Conservation (phyloP, 2,113 vertebrate species). For the Dasyprocta punctata region DNA sequence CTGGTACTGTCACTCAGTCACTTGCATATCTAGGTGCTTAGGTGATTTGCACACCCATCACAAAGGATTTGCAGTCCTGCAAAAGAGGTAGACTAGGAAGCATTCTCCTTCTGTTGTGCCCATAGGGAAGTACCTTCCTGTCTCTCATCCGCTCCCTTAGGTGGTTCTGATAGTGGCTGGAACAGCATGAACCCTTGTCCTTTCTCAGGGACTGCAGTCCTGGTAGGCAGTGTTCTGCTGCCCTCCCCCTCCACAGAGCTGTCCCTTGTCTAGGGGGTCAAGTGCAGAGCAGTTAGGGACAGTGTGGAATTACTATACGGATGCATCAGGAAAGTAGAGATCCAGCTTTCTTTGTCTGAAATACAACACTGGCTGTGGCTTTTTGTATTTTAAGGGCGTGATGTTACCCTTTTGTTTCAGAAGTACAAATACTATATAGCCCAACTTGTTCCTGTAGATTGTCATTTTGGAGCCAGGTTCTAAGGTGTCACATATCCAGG, state of each 20-base stretch:
- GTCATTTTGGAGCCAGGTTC: background rate
- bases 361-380: constrained; percentile 25
- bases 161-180: background rate
- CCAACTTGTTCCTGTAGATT: background rate
- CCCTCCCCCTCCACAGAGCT: background rate
- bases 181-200: accelerated
- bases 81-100: background rate
- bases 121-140: accelerated
- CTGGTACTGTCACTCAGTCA: background rate
- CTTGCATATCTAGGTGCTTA: background rate
- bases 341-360: constrained; percentile 58
- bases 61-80: background rate
- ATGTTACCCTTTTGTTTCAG: constrained; percentile 12
- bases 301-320: background rate
- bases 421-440: background rate
- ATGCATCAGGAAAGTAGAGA: constrained; percentile 10
- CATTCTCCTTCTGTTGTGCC: background rate
- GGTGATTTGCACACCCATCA: accelerated
- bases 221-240: accelerated
- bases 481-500: background rate
- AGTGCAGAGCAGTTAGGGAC: background rate
- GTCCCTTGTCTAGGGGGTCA: background rate
- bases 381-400: constrained; percentile 57
- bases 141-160: background rate
- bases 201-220: background rate